Conservation (phyloP, 2,888 invertebrate genomes). For the Vanessa cardui region DNA sequence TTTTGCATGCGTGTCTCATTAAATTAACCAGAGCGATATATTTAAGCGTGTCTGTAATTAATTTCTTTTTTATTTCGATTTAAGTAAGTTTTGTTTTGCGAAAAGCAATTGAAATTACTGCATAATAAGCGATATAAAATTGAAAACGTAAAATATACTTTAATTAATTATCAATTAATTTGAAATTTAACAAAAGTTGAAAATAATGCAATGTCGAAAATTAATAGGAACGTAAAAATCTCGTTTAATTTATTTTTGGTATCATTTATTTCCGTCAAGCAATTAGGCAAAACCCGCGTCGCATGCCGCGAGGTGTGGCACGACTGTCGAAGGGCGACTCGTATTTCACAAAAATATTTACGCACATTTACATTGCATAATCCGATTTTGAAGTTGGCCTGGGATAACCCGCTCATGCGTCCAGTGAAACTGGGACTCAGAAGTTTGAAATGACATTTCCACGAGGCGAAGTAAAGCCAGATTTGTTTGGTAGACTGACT, state of each 20-base stretch:
- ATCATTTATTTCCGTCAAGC: conserved; percentile 82
- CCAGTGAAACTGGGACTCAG: conserved; percentile 39
- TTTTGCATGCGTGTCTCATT: conserved; percentile 32
- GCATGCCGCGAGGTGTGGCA: conserved; percentile 42
- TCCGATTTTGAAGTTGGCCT: conserved; percentile 40
- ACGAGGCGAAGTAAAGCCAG: conserved; percentile 72
- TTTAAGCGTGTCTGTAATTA: conserved; percentile 32
- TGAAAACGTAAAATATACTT: conserved; percentile 17
- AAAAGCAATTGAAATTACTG: conserved; percentile 19
- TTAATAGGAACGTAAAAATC: conserved; percentile 75
- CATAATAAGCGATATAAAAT: conserved; percentile 20
- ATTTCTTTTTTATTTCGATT: conserved; percentile 33
- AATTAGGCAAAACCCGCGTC: conserved; percentile 71
- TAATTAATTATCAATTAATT: conserved; percentile 22
- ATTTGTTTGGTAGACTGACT: conserved; percentile 76
- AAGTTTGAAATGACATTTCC: conserved; percentile 76
- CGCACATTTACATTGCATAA: conserved; percentile 62
- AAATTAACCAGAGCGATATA: conserved; percentile 33
- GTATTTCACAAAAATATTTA: conserved; percentile 64
- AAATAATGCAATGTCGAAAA: conserved; percentile 64
- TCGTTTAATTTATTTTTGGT: conserved; percentile 78
- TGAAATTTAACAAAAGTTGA: conserved; percentile 41
- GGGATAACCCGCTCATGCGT: conserved; percentile 45
- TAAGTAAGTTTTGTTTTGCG: conserved; percentile 26
- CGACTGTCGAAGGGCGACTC: conserved; percentile 18